Evolutionary conservation across 2,113 vertebrate species (phyloP).

Genomic region (Brienomyrus longianalis): DNA sequence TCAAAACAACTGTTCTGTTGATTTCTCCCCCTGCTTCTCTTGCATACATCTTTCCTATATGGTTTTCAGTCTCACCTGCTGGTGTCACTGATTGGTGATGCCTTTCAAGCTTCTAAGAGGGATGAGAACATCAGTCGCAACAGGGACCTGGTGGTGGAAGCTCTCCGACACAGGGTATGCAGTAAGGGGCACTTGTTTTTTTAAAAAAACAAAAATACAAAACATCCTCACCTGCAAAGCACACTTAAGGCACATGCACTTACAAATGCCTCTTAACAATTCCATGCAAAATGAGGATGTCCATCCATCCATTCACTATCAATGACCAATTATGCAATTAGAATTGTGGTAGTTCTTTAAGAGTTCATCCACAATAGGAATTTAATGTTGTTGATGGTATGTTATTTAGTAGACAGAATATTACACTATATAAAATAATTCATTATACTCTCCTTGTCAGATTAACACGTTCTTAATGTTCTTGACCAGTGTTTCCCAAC

Average conservation of each 20-base stretch:
- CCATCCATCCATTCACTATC: neutral
- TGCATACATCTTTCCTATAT: neutral
- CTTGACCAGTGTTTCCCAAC: neutral
- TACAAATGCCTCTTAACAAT: neutral
- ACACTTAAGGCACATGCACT: neutral
- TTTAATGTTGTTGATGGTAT: neutral
- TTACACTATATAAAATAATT: neutral
- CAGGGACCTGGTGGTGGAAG: constrained; percentile 62
- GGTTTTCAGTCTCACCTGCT: constrained; percentile 53
- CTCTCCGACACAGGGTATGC: constrained; percentile 60
- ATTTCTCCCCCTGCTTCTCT: neutral
- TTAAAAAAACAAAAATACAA: no score
- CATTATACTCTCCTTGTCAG: neutral
- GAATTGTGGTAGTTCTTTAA: neutral
- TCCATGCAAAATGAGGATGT: neutral
- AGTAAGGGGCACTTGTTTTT: neutral
- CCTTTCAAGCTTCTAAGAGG: constrained; percentile 41
- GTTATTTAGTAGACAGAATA: neutral
- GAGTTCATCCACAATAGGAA: neutral
- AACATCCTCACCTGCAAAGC: neutral
- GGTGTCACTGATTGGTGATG: constrained; percentile 57
- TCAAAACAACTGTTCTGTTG: neutral
- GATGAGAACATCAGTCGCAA: constrained; percentile 28
- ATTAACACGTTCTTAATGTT: neutral
- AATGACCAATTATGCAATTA: neutral